Percentiles rank a stretch among this genome's conserved stretches.
phyloP scores from a whole-genome alignment of 2,888 invertebrate species.

The Scrobipalpa atriplicella region DNA sequence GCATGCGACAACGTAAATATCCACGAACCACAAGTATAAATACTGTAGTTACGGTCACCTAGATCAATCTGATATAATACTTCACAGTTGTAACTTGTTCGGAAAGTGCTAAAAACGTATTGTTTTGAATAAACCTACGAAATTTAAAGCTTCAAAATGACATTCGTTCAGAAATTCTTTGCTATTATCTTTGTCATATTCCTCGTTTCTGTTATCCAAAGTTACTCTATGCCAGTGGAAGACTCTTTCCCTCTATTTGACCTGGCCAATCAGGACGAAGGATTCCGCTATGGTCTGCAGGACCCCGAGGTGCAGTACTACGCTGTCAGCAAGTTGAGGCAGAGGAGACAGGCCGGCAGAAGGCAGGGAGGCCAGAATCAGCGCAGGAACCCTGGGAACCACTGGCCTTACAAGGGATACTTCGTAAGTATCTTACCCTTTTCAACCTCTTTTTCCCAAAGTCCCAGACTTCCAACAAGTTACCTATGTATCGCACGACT shows the following conservation, averaged over 20 bases:
- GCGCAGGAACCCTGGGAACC: constrained; percentile 2
- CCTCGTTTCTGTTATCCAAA: constrained; percentile 2
- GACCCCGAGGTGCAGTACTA: neutral
- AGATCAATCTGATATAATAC: constrained; percentile 12
- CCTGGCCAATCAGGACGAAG: neutral
- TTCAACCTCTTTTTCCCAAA: neutral
- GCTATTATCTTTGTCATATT: neutral
- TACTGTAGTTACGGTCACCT: neutral
- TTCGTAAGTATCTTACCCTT: constrained; percentile 6
- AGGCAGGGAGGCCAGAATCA: neutral
- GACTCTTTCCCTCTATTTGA: neutral
- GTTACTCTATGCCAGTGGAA: constrained; percentile 14
- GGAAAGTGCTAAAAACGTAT: neutral
- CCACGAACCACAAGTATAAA: neutral
- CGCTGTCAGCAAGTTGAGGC: constrained; percentile 2
- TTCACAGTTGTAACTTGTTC: constrained; percentile 5
- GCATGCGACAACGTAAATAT: neutral
- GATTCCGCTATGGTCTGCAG: neutral
- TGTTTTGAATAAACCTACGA: neutral
- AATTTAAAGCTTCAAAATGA: neutral
- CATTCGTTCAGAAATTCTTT: neutral
- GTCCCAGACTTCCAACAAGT: no score
- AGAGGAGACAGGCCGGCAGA: constrained; percentile 10
- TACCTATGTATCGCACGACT: no score
- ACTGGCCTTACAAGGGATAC: constrained; percentile 19